A percentile compares a stretch with the other conserved stretches of the same genome.
phyloP scores from a whole-genome alignment of 2,888 invertebrate species.

The Clistopyga incitator region DNA sequence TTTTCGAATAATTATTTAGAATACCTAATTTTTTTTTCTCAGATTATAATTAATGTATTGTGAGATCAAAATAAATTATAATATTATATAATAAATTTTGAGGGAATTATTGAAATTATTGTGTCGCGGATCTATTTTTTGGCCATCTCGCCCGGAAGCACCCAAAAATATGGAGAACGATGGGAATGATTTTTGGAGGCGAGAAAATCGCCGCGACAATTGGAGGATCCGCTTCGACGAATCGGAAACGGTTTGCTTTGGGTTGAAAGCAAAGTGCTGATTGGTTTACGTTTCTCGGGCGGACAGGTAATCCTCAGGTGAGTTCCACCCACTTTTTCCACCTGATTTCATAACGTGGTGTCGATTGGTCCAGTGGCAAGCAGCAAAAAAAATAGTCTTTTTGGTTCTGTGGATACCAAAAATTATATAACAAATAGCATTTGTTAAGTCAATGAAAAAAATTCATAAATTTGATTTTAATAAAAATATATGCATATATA shows the following conservation, averaged over 20 bases:
- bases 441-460: no score
- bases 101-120: no score
- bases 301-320: conserved; percentile 62
- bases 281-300: conserved; percentile 24
- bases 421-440: no score
- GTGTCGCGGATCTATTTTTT: conserved; percentile 23
- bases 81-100: no score
- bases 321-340: conserved; percentile 47
- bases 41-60: no score
- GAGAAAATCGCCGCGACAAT: neutral
- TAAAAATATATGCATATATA: no score
- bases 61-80: no score
- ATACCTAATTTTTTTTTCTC: no score
- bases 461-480: no score
- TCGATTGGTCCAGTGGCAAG: neutral
- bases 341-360: conserved; percentile 6
- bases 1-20: no score
- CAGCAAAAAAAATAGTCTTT: neutral
- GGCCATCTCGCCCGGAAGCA: conserved; percentile 7
- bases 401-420: neutral
- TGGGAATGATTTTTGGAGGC: neutral
- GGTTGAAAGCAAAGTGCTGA: neutral
- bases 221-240: conserved; percentile 29
- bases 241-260: conserved; percentile 1
- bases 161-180: neutral